Conservation (phyloP, 1,140 invertebrate genomes). For the Drosophila santomea region DNA sequence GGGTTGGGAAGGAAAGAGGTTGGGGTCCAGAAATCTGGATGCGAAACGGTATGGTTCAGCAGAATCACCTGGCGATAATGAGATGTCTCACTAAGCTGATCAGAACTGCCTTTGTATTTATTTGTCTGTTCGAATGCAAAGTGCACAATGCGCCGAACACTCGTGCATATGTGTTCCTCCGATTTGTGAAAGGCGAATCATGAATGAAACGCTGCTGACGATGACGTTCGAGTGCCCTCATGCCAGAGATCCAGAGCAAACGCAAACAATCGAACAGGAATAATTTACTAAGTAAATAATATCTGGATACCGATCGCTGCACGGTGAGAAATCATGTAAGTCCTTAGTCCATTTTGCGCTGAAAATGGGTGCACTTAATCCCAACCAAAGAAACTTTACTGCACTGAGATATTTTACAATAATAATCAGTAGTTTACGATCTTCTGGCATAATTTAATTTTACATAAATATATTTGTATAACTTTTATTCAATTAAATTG, state of each 20-base stretch:
- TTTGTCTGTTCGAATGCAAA: conserved; percentile 53
- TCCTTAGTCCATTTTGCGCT: not conserved
- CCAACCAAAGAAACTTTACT: too few species aligned
- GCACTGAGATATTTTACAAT: too few species aligned
- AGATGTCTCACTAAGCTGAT: conserved; percentile 62
- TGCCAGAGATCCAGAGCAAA: conserved; percentile 80
- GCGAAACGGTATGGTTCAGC: conserved; percentile 17
- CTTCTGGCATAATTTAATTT: too few species aligned
- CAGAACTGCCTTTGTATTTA: conserved; percentile 51
- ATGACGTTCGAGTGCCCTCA: conserved; percentile 80
- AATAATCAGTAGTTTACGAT: too few species aligned
- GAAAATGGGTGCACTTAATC: too few species aligned
- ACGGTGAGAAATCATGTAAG: not conserved
- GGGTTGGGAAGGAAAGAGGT: conserved; percentile 22
- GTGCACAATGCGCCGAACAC: conserved; percentile 38
- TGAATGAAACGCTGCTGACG: conserved; percentile 78
- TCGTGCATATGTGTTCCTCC: conserved; percentile 6
- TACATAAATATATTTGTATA: too few species aligned
- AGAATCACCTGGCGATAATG: conserved; percentile 51
- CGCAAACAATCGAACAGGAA: conserved; percentile 82
- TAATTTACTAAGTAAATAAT: conserved; percentile 83
- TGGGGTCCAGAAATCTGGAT: conserved; percentile 27
- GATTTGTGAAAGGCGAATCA: conserved; percentile 77
- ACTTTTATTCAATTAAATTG: too few species aligned
- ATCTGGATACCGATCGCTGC: conserved; percentile 46